Conservation (phyloP, 2,888 invertebrate species). For the Melanchra persicariae region DNA sequence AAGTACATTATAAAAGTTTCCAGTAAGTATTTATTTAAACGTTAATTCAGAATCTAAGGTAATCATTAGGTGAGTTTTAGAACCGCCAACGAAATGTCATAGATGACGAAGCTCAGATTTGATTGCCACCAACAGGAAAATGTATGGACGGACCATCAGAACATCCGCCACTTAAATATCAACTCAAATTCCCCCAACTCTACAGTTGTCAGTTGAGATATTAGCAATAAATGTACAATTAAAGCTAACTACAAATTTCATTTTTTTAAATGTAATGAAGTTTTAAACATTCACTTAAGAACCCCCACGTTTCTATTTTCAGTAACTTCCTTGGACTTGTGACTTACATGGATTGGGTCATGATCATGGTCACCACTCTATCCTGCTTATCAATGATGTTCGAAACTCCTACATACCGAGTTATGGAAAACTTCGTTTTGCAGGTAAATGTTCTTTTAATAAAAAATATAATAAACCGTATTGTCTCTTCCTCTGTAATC, state of each 20-base stretch:
- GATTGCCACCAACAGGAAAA: too few species aligned
- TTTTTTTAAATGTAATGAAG: background rate
- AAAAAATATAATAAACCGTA: background rate
- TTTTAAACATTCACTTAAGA: too few species aligned
- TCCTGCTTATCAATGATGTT: constrained; percentile 99
- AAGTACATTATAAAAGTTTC: constrained; percentile 98
- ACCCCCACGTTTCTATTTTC: constrained; percentile 71
- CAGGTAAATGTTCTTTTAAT: constrained; percentile 86
- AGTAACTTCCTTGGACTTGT: constrained; percentile 99
- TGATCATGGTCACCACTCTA: constrained; percentile 99
- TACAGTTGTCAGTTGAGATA: too few species aligned
- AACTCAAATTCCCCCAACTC: too few species aligned
- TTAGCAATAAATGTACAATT: too few species aligned
- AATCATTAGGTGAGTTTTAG: too few species aligned
- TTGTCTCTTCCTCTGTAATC: background rate
- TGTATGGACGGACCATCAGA: too few species aligned
- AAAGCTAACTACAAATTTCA: background rate
- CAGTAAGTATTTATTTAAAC: constrained; percentile 93
- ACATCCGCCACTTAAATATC: too few species aligned
- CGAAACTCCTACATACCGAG: constrained; percentile 97
- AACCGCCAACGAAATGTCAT: too few species aligned
- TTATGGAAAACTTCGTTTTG: constrained; percentile 98
- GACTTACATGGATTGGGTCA: constrained; percentile 99
- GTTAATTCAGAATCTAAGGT: background rate
- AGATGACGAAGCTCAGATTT: too few species aligned